Base-by-base conservation (phyloP, 2,888 invertebrate genomes). In the Ophion ventricosus region DNA sequence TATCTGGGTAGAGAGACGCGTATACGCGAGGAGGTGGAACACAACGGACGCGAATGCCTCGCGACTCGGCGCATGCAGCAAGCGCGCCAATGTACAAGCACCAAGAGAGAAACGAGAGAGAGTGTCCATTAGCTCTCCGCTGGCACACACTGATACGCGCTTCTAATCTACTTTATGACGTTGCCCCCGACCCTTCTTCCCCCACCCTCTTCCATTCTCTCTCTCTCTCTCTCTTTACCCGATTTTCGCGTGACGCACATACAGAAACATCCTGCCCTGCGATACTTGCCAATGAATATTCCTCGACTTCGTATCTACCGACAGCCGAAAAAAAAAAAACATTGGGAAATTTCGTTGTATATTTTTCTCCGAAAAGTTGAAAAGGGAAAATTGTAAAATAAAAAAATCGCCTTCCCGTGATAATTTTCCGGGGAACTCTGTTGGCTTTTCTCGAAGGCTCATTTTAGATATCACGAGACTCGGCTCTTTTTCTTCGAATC, bases 131-230 rank as follows among this genome's bases (percentile, higher is more conserved):
- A 83, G 61, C 63, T 74, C 66, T 49, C 59, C 57, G 72, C 77
- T 77, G 77, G 49, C 64, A 67, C 35, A 35, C 35, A 35, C 35
- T 35, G 35, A 35, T 35, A 35, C 35, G 35, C 35, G 35, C 35
- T 8, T 35, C 82, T 82, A 82, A 82, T 82, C 82, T 82, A 82
- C 82, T 82, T 82, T 77, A 82, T 77, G 82, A 72, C 66, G 66
- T 61, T 77, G 72, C 66, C 57, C 57, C 49, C 66, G 29, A 66
- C 49, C 57, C 81, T 59, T 59, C 59, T 40, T 29, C 40, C n/a
- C n/a, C 54, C 54, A 17, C n/a, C 20, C 25, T 59, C 20, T 67
- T 29, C 67, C 67, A 59, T 26, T 69, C 67, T 69, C 20, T 57
- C 20, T 49, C n/a, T 69, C 67, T 67, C 35, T 69, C 67, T 69